Evolutionary conservation across 2,113 vertebrate genomes (phyloP).

Genomic region (Chitala chitala): DNA sequence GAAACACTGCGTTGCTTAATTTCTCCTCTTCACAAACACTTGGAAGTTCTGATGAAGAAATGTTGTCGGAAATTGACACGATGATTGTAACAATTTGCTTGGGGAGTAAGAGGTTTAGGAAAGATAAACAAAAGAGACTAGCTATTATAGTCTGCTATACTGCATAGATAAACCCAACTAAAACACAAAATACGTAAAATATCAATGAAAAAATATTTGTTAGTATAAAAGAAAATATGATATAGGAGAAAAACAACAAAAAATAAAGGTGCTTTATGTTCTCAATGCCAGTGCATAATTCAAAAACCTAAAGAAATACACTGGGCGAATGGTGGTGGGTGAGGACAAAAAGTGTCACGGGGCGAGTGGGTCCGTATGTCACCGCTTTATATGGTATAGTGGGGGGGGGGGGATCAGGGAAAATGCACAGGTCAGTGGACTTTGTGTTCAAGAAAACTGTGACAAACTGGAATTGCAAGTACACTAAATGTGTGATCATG

Average conservation of each 20-base stretch:
- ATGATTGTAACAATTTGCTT: not conserved
- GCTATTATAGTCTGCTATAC: not conserved
- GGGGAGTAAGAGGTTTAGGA: too few species aligned
- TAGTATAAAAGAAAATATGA: too few species aligned
- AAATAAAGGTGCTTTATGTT: too few species aligned
- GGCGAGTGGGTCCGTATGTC: too few species aligned
- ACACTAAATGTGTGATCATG: conserved; percentile 1
- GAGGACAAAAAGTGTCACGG: too few species aligned
- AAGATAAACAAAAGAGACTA: not conserved
- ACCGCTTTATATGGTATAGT: too few species aligned
- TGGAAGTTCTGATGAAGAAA: conserved; percentile 4
- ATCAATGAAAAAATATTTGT: not conserved
- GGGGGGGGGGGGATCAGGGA: too few species aligned
- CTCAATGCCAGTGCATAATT: too few species aligned
- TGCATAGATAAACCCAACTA: not conserved
- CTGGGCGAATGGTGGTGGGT: too few species aligned
- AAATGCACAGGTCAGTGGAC: too few species aligned
- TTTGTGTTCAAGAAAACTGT: not conserved
- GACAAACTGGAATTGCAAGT: not conserved
- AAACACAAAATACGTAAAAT: not conserved
- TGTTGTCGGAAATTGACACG: not conserved
- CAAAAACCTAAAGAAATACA: too few species aligned
- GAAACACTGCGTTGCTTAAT: not conserved
- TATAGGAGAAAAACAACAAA: too few species aligned
- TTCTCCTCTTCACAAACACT: not conserved